These are phyloP conservation scores for Tenthredo distinguenda DNA, from an alignment of 2,888 invertebrate species.

Conservation along the genomic window DNA sequence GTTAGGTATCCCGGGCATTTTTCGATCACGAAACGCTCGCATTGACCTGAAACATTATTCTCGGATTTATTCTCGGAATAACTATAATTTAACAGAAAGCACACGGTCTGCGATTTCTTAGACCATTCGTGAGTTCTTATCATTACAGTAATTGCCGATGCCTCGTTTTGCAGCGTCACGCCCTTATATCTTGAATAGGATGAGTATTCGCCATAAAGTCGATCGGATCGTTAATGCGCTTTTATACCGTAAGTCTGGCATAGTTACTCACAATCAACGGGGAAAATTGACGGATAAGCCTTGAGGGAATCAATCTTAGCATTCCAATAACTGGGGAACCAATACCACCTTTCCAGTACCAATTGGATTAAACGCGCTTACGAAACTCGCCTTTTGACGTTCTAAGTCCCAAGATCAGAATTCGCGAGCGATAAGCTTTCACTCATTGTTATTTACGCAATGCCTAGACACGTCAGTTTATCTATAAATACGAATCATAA, in stretches of 20 bases:
- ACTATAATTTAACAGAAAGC: background rate
- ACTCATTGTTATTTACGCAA: background rate
- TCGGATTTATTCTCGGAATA: background rate
- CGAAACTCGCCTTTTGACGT: background rate
- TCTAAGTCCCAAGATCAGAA: background rate
- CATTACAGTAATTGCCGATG: background rate
- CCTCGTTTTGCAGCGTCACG: background rate
- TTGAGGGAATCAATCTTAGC: background rate
- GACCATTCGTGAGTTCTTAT: background rate
- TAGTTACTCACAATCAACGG: background rate
- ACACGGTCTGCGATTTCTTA: background rate
- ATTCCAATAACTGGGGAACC: constrained; percentile 3
- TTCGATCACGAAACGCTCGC: background rate
- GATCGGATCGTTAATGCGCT: constrained; percentile 15
- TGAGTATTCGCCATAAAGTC: background rate
- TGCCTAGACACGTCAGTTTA: background rate
- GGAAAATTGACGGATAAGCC: background rate
- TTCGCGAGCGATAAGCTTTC: background rate
- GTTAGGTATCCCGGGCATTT: background rate
- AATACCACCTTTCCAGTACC: constrained; percentile 22
- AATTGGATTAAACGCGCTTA: background rate
- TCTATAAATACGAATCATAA: background rate
- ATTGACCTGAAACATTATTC: background rate
- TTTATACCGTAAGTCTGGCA: background rate
- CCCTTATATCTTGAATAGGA: background rate